phyloP scores from a whole-genome alignment of 2,113 vertebrate species.

The Apeltes quadracus region DNA sequence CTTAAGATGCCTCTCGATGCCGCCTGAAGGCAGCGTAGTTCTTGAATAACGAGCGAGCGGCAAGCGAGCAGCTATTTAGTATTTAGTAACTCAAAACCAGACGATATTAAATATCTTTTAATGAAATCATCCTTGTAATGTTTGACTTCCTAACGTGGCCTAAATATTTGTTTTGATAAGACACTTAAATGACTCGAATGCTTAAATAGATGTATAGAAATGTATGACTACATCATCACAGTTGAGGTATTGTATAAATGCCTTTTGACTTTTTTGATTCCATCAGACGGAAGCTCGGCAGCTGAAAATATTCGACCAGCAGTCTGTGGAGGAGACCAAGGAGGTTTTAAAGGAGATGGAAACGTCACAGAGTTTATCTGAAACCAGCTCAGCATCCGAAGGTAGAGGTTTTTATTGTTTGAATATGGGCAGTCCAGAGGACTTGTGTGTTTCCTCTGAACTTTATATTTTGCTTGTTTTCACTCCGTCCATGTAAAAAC shows the following conservation, averaged over 20 bases:
- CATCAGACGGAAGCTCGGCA: too few species aligned
- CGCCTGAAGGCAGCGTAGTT: too few species aligned
- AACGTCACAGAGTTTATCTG: conserved; percentile 12
- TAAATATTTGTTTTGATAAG: not conserved
- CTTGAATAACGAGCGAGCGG: too few species aligned
- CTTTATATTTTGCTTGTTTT: too few species aligned
- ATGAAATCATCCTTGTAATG: not conserved
- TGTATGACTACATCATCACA: not conserved
- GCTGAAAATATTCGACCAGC: too few species aligned
- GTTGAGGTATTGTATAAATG: not conserved
- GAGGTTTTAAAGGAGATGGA: conserved; percentile 2
- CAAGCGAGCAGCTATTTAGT: too few species aligned
- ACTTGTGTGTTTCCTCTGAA: too few species aligned
- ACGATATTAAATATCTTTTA: too few species aligned
- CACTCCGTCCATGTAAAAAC: too few species aligned
- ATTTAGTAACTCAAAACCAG: too few species aligned
- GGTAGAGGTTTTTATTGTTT: not conserved
- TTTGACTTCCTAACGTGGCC: not conserved
- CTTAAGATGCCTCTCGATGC: too few species aligned
- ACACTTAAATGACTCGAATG: not conserved
- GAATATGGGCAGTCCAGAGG: too few species aligned
- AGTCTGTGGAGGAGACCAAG: not conserved
- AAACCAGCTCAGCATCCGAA: not conserved
- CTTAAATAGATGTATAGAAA: not conserved
- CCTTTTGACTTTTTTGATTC: not conserved